phyloP scores from a whole-genome alignment of 2,797 vertebrate genomes.

The Rhabdophis nuchalis region DNA sequence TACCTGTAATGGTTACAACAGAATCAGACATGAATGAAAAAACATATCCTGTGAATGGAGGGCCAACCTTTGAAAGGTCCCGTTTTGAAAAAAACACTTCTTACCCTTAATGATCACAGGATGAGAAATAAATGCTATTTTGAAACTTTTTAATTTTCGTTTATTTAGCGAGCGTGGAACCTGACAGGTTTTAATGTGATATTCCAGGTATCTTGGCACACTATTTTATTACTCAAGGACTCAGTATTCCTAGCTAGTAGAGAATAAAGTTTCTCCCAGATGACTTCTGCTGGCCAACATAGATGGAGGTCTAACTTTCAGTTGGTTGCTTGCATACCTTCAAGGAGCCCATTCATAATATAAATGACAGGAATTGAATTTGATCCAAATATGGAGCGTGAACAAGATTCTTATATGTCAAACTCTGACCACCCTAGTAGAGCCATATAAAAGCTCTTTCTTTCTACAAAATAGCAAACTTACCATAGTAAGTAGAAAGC shows the following conservation, averaged over 20 bases:
- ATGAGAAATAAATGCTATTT: not conserved
- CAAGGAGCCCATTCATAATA: not conserved
- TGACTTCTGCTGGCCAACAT: not conserved
- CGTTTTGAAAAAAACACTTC: not conserved
- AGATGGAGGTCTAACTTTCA: not conserved
- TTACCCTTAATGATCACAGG: not conserved
- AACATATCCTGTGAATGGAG: not conserved
- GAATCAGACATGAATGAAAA: not conserved
- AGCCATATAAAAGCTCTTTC: not conserved
- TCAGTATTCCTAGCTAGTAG: not conserved
- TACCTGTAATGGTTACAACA: not conserved
- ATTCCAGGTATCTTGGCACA: not conserved
- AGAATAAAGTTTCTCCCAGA: not conserved
- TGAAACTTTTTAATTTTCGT: not conserved
- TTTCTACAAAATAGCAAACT: not conserved
- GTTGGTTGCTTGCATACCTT: not conserved
- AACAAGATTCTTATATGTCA: not conserved
- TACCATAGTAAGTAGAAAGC: not conserved
- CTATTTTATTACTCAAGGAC: not conserved
- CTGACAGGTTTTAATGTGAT: not conserved
- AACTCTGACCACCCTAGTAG: not conserved
- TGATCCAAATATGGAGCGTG: not conserved
- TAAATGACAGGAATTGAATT: not conserved
- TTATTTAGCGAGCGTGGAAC: not conserved
- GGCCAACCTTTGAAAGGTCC: not conserved